A percentile compares a stretch with the other conserved stretches of the same genome.
These are phyloP conservation scores for Drosophila murphyi DNA, from an alignment of 1,140 invertebrate species.

Conservation along the genomic window DNA sequence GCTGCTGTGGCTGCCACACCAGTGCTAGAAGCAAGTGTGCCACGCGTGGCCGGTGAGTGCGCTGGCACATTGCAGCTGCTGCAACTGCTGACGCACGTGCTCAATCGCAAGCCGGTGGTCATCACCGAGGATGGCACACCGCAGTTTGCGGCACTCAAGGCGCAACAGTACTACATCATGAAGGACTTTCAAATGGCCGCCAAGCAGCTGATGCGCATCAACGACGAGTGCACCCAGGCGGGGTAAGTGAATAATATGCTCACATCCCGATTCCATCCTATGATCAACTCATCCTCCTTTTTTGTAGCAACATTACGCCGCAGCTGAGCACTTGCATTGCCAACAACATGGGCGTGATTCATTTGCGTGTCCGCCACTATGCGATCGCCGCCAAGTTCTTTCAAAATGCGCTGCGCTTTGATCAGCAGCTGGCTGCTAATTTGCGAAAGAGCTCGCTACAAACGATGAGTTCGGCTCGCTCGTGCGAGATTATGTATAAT, in stretches of 20 bases:
- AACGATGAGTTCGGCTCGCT: constrained; percentile 85
- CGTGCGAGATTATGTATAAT: constrained; percentile 95
- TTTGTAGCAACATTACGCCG: constrained; percentile 87
- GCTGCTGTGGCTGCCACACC: background rate
- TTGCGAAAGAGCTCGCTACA: constrained; percentile 69
- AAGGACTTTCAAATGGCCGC: constrained; percentile 86
- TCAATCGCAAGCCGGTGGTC: constrained; percentile 85
- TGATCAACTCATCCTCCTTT: background rate
- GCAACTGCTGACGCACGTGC: constrained; percentile 85
- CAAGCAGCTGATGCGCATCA: constrained; percentile 85
- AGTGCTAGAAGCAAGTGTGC: constrained; percentile 21
- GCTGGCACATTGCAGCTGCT: constrained; percentile 85
- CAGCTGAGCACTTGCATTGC: constrained; percentile 90
- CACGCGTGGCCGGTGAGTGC: constrained; percentile 60
- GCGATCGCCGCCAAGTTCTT: constrained; percentile 94
- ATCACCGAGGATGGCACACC: constrained; percentile 84
- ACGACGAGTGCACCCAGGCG: constrained; percentile 65
- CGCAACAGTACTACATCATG: constrained; percentile 86
- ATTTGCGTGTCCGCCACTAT: constrained; percentile 94
- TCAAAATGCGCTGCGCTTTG: constrained; percentile 92
- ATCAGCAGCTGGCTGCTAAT: constrained; percentile 87
- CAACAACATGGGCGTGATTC: constrained; percentile 95
- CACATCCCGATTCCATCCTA: background rate
- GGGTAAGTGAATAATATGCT: constrained; percentile 41
- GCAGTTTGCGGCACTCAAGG: constrained; percentile 84